Conservation (phyloP, 2,888 invertebrate species). For the Spisula solida region DNA sequence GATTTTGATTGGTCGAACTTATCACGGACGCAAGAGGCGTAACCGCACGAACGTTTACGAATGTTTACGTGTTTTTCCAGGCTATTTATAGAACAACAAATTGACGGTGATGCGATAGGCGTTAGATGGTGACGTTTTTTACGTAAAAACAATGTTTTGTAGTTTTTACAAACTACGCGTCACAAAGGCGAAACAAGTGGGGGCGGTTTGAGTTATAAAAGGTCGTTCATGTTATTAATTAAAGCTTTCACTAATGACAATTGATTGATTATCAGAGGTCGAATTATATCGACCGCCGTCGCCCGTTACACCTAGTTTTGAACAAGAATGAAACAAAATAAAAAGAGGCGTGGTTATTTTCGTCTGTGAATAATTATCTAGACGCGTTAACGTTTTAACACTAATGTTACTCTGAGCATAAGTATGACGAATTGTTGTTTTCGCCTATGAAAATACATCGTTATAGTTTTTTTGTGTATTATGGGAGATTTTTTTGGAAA, state of each 20-base stretch:
- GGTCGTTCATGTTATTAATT: not conserved
- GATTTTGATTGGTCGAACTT: conserved; percentile 7
- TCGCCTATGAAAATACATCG: not conserved
- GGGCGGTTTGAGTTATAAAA: not conserved
- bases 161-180: not conserved
- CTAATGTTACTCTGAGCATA: not conserved
- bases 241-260: not conserved
- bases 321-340: not conserved
- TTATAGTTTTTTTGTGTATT: not conserved
- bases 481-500: not conserved
- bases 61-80: not conserved
- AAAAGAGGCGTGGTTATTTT: not conserved
- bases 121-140: not conserved
- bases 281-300: not conserved
- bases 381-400: not conserved
- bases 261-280: not conserved
- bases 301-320: not conserved
- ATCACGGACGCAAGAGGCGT: not conserved
- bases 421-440: not conserved
- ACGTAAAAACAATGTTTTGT: not conserved
- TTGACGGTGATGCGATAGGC: not conserved
- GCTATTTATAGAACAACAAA: not conserved
- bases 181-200: not conserved
- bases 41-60: not conserved
- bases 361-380: not conserved